A percentile compares a stretch with the other conserved stretches of the same genome.
phyloP scores from a whole-genome alignment of 2,113 vertebrate species.

The Toxotes jaculatrix region DNA sequence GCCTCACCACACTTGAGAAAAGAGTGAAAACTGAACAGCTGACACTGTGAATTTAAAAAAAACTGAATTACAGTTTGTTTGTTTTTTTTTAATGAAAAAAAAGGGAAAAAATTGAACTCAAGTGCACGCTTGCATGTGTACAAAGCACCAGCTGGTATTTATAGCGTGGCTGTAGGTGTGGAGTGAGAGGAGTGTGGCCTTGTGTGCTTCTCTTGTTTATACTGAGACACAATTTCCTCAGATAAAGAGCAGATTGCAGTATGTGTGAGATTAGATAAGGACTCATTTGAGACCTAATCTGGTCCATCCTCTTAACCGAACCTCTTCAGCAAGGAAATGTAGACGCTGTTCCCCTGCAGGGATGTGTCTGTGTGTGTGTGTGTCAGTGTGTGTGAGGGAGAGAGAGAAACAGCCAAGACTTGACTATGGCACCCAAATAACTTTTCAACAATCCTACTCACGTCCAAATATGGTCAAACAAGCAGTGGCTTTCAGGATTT shows the following conservation, averaged over 20 bases:
- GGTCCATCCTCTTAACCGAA: slow-evolving; percentile 60
- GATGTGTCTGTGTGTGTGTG: slow-evolving; percentile 30
- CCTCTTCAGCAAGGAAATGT: slow-evolving; percentile 34
- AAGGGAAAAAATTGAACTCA: neutral
- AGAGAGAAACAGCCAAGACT: neutral
- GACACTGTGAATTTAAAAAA: slow-evolving; percentile 33
- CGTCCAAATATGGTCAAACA: slow-evolving; percentile 63
- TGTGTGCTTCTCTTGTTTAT: slow-evolving; percentile 63
- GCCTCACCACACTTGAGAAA: slow-evolving; percentile 19
- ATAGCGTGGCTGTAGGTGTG: slow-evolving; percentile 76
- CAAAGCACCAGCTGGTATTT: slow-evolving; percentile 68
- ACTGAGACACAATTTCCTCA: slow-evolving; percentile 54
- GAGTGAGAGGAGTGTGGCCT: slow-evolving; percentile 70
- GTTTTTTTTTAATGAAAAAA: neutral
- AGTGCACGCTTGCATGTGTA: slow-evolving; percentile 32
- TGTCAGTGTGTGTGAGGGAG: slow-evolving; percentile 15
- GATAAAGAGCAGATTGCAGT: slow-evolving; percentile 66
- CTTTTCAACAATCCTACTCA: slow-evolving; percentile 56
- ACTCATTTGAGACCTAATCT: slow-evolving; percentile 68
- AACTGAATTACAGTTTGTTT: slow-evolving; percentile 39
- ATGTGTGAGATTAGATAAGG: slow-evolving; percentile 71
- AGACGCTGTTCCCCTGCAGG: slow-evolving; percentile 22
- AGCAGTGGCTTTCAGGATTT: slow-evolving; percentile 55
- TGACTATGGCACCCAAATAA: slow-evolving; percentile 56
- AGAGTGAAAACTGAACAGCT: slow-evolving; percentile 29